Evolutionary conservation across 2,888 invertebrate genomes (phyloP).

Genomic region (Eristalis arbustorum): DNA sequence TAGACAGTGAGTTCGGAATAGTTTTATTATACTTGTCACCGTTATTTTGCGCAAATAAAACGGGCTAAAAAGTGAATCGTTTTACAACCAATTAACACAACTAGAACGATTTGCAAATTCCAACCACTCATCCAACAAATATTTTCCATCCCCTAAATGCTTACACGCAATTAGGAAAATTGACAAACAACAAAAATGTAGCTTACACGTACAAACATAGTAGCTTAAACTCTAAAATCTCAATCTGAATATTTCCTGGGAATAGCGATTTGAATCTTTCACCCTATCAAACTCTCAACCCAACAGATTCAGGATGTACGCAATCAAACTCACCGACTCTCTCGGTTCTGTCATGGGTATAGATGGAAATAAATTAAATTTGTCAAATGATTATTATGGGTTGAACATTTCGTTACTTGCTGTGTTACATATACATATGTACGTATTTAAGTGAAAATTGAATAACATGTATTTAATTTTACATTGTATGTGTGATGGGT

Average conservation of each 20-base stretch:
- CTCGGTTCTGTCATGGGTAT: conserved; percentile 41
- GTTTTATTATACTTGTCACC: conserved; percentile 58
- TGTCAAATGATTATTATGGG: conserved; percentile 60
- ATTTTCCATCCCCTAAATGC: conserved; percentile 9
- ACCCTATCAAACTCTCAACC: conserved; percentile 7
- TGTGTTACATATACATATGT: not conserved
- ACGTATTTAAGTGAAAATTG: too few relatives aligned
- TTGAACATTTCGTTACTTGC: conserved; percentile 20
- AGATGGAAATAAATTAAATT: conserved; percentile 67
- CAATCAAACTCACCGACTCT: conserved; percentile 53
- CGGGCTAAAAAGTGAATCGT: conserved; percentile 51
- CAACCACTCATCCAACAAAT: conserved; percentile 20
- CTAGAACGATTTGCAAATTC: conserved; percentile 43
- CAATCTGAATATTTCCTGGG: conserved; percentile 58
- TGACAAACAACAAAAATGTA: conserved; percentile 59
- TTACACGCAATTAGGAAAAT: conserved; percentile 63
- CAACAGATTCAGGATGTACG: conserved; percentile 11
- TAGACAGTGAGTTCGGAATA: conserved; percentile 36
- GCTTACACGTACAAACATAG: conserved; percentile 2
- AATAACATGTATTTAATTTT: too few relatives aligned
- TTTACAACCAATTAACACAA: conserved; percentile 65
- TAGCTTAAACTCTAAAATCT: conserved; percentile 47
- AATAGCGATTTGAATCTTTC: conserved; percentile 63
- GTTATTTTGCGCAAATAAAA: conserved; percentile 56
- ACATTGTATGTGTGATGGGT: too few relatives aligned